Evolutionary conservation across 2,113 vertebrate species (phyloP).

Genomic region (Odobenus rosmarus): DNA sequence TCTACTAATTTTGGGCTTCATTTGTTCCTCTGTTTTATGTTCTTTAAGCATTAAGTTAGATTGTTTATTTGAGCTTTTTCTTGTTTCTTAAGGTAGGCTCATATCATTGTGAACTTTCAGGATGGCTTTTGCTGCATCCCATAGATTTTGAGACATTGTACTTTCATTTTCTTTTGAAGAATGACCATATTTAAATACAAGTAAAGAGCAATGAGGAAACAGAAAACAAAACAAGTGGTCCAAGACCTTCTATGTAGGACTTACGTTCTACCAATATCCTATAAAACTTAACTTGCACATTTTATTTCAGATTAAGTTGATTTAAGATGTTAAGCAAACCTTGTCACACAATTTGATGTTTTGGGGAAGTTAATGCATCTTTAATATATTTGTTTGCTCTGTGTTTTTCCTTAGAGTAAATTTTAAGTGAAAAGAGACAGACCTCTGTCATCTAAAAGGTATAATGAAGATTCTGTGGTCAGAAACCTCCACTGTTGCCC

Average conservation of each 20-base stretch:
- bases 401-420: not conserved
- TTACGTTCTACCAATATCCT: not conserved
- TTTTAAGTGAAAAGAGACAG: constrained; percentile 2
- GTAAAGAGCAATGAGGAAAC: not conserved
- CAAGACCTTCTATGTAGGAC: not conserved
- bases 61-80: too few species aligned
- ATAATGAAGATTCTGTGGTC: not conserved
- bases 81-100: too few species aligned
- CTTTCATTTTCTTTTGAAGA: not conserved
- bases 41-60: too few species aligned
- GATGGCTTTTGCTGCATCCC: too few species aligned
- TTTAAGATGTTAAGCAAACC: not conserved
- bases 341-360: not conserved
- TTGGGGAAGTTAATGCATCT: not conserved
- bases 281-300: not conserved
- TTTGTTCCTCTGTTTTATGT: too few species aligned
- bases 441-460: not conserved
- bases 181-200: not conserved
- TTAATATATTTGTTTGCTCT: not conserved
- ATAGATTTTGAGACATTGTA: too few species aligned
- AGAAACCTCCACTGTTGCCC: not conserved
- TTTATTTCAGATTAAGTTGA: constrained; percentile 19
- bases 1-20: too few species aligned
- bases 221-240: not conserved
- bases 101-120: too few species aligned